Evolutionary conservation across 2,797 vertebrate genomes (phyloP).

Genomic region (Fratercula arctica): DNA sequence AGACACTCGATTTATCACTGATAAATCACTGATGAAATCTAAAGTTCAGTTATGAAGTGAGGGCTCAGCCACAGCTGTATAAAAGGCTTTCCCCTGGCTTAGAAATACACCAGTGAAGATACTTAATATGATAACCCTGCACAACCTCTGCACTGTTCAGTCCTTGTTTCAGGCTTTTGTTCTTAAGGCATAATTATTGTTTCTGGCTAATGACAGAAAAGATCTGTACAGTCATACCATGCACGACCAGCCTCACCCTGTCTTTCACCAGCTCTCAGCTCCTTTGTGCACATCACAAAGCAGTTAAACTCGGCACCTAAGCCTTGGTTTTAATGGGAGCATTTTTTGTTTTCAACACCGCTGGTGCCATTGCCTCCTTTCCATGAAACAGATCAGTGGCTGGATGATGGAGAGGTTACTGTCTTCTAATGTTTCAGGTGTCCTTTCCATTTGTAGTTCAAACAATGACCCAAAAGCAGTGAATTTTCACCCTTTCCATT

Average conservation of each 20-base stretch:
- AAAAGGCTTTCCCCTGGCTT: conserved; percentile 29
- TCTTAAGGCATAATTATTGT: background rate
- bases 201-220: background rate
- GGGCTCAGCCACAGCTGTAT: conserved; percentile 28
- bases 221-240: background rate
- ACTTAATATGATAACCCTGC: background rate
- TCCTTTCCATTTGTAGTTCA: background rate
- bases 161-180: conserved; percentile 12
- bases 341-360: background rate
- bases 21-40: conserved; percentile 64
- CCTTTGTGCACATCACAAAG: background rate
- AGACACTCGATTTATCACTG: conserved; percentile 57
- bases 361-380: background rate
- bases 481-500: background rate
- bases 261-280: background rate
- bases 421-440: background rate
- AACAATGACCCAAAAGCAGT: background rate
- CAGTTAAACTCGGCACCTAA: background rate
- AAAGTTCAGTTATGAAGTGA: conserved; percentile 54
- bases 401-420: background rate
- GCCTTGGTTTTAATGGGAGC: background rate
- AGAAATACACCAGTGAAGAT: background rate
- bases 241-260: background rate
- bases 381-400: background rate
- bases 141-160: background rate